phyloP scores from a whole-genome alignment of 2,888 invertebrate genomes.

The Drosophila algonquin region DNA sequence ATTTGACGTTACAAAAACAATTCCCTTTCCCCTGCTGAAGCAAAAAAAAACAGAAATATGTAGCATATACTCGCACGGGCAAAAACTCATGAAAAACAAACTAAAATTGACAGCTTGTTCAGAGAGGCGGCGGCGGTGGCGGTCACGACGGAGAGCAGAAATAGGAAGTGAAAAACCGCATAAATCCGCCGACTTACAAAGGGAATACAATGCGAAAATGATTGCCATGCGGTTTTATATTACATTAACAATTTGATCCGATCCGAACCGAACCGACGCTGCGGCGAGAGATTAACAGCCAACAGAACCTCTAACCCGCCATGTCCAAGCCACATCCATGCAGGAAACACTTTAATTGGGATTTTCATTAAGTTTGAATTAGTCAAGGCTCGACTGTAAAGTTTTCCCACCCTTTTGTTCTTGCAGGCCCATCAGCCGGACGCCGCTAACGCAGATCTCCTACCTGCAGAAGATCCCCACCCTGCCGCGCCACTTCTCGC shows the following conservation, averaged over 20 bases:
- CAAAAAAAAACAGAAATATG: not conserved
- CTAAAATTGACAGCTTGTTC: conserved; percentile 75
- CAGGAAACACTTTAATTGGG: conserved; percentile 61
- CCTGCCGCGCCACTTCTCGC: conserved; percentile 82
- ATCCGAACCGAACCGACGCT: conserved; percentile 26
- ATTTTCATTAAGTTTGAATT: conserved; percentile 76
- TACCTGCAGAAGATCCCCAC: conserved; percentile 83
- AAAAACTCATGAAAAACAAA: conserved; percentile 52
- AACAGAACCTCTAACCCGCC: conserved; percentile 57
- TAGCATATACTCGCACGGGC: too few relatives aligned
- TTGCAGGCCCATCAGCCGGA: conserved; percentile 82
- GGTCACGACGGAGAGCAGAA: not conserved
- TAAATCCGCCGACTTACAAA: conserved; percentile 60
- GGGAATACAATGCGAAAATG: conserved; percentile 40
- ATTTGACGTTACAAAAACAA: conserved; percentile 59
- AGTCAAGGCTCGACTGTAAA: conserved; percentile 63
- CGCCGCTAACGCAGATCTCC: conserved; percentile 82
- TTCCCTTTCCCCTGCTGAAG: not conserved
- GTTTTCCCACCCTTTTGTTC: conserved; percentile 30
- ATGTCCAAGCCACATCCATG: conserved; percentile 15
- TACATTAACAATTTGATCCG: conserved; percentile 64
- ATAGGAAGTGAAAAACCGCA: conserved; percentile 65
- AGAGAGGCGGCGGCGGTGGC: conserved; percentile 3
- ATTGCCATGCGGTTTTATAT: conserved; percentile 62
- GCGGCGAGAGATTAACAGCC: conserved; percentile 35